Evolutionary conservation across 2,113 vertebrate species (phyloP).

Genomic region (Psettodes erumei): DNA sequence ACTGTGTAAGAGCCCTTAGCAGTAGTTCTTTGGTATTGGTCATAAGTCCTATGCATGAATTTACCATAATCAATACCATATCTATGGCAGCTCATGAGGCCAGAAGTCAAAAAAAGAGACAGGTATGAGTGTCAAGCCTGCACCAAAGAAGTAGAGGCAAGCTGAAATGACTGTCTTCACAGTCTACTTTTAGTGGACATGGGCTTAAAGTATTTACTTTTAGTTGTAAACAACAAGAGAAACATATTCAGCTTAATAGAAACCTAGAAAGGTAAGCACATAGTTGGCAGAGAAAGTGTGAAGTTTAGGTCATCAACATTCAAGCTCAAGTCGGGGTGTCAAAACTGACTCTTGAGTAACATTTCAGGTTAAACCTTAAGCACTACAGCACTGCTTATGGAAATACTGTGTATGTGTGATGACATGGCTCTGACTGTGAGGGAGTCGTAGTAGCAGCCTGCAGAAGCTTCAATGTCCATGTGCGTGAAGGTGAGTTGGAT

Average conservation of each 20-base stretch:
- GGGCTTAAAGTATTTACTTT: neutral
- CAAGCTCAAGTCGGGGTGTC: neutral
- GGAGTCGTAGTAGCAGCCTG: conserved; percentile 88
- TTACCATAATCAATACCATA: neutral
- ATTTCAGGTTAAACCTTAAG: neutral
- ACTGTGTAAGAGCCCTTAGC: neutral
- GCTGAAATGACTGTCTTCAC: neutral
- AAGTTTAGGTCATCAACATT: neutral
- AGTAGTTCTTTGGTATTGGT: neutral
- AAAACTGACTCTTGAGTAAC: neutral
- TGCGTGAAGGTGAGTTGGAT: conserved; percentile 89
- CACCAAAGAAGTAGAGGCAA: neutral
- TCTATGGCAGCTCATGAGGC: neutral
- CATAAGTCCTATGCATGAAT: neutral
- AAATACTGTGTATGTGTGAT: conserved; percentile 10
- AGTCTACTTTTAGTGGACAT: neutral
- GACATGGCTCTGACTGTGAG: conserved; percentile 85
- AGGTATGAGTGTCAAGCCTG: neutral
- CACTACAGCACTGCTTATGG: neutral
- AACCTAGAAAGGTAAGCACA: neutral
- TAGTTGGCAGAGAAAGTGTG: neutral
- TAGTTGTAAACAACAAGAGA: neutral
- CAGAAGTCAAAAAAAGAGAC: neutral
- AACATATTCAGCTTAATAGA: neutral
- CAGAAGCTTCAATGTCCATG: conserved; percentile 90